Conservation (phyloP, 1,140 invertebrate genomes). For the Antheraea mylitta region DNA sequence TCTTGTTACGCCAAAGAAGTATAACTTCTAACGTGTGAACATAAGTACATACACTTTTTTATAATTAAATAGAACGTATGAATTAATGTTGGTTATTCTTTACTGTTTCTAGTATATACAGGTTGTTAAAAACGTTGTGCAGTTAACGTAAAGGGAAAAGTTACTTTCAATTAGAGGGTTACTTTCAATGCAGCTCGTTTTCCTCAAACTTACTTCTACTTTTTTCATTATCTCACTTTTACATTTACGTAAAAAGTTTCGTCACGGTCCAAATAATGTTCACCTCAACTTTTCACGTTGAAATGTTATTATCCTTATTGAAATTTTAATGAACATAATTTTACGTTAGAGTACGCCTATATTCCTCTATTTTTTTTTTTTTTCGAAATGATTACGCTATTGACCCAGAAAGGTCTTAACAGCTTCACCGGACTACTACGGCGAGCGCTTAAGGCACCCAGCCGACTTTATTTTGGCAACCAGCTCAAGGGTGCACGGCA, state of each 20-base stretch:
- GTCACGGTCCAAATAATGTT: conserved; percentile 6
- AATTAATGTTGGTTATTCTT: not conserved
- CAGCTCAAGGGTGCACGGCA: too few species aligned
- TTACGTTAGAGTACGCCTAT: not conserved
- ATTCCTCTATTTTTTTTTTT: too few species aligned
- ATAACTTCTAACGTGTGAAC: too few species aligned
- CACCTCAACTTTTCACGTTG: not conserved
- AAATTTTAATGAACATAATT: not conserved
- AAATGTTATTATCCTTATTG: not conserved
- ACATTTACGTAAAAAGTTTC: conserved; percentile 7
- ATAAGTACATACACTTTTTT: too few species aligned
- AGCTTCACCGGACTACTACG: too few species aligned
- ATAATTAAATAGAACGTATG: not conserved
- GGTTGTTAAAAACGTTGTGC: not conserved
- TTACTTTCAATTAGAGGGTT: not conserved
- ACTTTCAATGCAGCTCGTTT: not conserved
- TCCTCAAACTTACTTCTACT: not conserved
- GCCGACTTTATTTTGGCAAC: too few species aligned
- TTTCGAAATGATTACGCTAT: too few species aligned
- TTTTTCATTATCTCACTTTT: conserved; percentile 12
- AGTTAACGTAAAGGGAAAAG: not conserved
- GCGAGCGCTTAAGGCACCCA: too few species aligned
- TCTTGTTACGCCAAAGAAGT: too few species aligned
- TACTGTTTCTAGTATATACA: too few species aligned
- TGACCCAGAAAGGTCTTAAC: too few species aligned